Evolutionary conservation across 2,113 vertebrate species (phyloP).

Genomic region (Trachemys scripta): DNA sequence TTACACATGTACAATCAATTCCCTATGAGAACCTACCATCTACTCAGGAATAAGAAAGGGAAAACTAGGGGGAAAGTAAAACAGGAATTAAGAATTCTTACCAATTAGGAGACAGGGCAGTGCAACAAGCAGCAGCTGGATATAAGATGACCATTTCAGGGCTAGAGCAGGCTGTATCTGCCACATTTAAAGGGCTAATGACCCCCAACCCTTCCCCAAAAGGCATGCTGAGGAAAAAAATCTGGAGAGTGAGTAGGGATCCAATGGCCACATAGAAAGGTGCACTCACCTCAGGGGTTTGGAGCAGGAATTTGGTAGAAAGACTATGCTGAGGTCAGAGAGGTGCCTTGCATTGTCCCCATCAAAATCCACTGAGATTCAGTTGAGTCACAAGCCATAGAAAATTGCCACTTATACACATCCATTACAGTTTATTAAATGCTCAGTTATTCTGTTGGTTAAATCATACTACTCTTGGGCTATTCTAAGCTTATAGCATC

Average conservation of each 20-base stretch:
- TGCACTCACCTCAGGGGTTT: background rate
- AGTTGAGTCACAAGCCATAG: background rate
- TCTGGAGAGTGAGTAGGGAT: background rate
- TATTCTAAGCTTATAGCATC: accelerated
- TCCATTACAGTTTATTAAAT: accelerated
- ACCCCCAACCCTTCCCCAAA: background rate
- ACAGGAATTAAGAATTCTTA: no score
- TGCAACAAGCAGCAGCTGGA: background rate
- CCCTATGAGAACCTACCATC: background rate
- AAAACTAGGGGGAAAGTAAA: background rate
- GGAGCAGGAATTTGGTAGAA: background rate
- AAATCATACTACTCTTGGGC: background rate
- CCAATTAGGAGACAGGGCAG: no score
- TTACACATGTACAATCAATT: background rate
- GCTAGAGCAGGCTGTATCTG: accelerated
- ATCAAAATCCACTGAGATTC: background rate
- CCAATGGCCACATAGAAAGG: background rate
- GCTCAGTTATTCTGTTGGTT: background rate
- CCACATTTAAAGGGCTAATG: accelerated
- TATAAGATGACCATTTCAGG: background rate
- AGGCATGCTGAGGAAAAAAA: background rate
- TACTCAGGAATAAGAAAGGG: background rate
- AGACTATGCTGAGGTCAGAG: background rate
- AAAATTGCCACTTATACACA: background rate
- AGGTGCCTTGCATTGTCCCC: accelerated